Evolutionary conservation across 2,113 vertebrate species (phyloP).

Genomic region (Chlamydotis undulata): DNA sequence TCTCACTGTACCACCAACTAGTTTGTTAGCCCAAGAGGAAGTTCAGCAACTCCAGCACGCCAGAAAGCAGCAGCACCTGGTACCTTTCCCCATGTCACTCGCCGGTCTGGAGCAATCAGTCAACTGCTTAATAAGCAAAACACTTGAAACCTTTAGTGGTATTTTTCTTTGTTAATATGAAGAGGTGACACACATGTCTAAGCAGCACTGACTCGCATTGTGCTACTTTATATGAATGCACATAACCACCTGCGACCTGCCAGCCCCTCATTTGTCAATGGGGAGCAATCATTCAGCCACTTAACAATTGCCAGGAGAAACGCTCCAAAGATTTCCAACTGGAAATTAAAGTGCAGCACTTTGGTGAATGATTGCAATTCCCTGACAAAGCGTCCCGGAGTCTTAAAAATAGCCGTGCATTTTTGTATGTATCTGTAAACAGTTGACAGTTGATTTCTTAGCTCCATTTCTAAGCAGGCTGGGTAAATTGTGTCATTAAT

Average conservation of each 20-base stretch:
- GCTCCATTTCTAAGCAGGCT: slow-evolving; percentile 1
- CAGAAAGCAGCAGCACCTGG: slow-evolving; percentile 44
- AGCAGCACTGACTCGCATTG: neutral
- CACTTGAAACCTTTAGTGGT: slow-evolving; percentile 46
- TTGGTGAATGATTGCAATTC: slow-evolving; percentile 38
- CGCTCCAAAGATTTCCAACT: neutral
- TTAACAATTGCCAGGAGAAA: slow-evolving; percentile 36
- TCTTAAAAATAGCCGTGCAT: neutral
- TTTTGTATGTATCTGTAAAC: slow-evolving; percentile 29
- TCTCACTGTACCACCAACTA: neutral
- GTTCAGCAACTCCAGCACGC: neutral
- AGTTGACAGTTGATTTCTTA: slow-evolving; percentile 23
- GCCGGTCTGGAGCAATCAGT: slow-evolving; percentile 69
- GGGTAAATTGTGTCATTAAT: slow-evolving; percentile 57
- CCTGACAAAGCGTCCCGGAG: slow-evolving; percentile 6
- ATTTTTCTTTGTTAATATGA: slow-evolving; percentile 70
- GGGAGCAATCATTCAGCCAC: slow-evolving; percentile 64
- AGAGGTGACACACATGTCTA: slow-evolving; percentile 17
- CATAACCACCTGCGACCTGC: slow-evolving; percentile 64
- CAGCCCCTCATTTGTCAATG: slow-evolving; percentile 57
- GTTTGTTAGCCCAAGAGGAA: neutral
- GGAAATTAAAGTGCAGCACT: slow-evolving; percentile 9
- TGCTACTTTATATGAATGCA: slow-evolving; percentile 14
- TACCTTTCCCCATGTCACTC: slow-evolving; percentile 11
- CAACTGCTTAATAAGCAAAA: slow-evolving; percentile 69